Percentiles rank a stretch among this genome's conserved stretches.
These are phyloP conservation scores for Archilochus colubris DNA, from an alignment of 2,113 vertebrate species.

Conservation along the genomic window DNA sequence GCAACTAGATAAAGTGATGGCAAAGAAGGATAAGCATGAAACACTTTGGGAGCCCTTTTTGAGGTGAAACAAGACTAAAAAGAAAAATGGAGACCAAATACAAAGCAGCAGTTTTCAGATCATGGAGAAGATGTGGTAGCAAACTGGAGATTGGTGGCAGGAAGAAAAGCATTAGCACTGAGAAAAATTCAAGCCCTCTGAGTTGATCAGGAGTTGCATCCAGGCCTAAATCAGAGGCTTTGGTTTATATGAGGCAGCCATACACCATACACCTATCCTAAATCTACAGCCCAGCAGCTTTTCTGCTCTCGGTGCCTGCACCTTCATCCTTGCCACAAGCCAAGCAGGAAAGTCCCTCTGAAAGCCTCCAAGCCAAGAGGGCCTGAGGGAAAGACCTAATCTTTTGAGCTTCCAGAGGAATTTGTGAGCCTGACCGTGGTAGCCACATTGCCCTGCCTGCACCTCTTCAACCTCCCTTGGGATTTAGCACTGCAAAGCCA, in stretches of 20 bases:
- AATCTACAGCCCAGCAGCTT: neutral
- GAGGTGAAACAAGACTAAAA: neutral
- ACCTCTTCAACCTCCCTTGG: neutral
- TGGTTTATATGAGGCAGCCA: neutral
- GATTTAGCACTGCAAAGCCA: neutral
- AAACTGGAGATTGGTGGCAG: neutral
- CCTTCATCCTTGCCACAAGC: neutral
- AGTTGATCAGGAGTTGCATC: neutral
- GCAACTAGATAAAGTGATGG: neutral
- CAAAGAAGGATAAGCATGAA: neutral
- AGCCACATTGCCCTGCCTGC: neutral
- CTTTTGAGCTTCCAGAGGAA: neutral
- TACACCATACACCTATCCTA: fast-evolving
- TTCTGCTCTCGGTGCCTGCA: neutral
- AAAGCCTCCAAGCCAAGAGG: neutral
- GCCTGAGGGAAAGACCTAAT: neutral
- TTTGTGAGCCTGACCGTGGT: neutral
- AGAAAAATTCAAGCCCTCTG: neutral
- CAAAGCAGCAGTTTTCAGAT: neutral
- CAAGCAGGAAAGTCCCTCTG: neutral
- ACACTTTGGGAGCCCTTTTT: neutral
- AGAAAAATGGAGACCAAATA: neutral
- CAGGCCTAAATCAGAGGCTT: neutral
- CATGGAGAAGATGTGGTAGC: neutral
- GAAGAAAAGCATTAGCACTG: neutral